Conservation (phyloP, 2,113 vertebrate genomes). For the Anser cygnoides region DNA sequence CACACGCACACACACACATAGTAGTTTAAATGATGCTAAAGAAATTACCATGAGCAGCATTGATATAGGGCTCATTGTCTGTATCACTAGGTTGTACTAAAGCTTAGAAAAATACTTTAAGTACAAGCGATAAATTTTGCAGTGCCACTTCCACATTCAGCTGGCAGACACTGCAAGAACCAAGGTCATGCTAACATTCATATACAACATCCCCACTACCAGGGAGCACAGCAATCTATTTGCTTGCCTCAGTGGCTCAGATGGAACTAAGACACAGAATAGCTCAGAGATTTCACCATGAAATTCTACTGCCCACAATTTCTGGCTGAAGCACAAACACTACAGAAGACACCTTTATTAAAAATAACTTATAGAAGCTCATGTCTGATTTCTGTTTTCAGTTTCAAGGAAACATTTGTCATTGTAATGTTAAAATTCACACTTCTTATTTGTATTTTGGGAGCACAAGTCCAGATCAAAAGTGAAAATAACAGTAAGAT, state of each 20-base stretch:
- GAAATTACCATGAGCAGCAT: constrained; percentile 9
- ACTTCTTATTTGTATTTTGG: not conserved
- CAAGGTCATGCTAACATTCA: not conserved
- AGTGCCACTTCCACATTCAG: not conserved
- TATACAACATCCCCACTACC: not conserved
- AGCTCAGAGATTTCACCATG: not conserved
- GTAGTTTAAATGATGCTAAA: constrained; percentile 41
- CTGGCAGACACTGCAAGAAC: not conserved
- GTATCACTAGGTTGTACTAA: not conserved
- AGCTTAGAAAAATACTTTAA: not conserved
- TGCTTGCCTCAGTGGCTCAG: not conserved
- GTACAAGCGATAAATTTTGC: not conserved
- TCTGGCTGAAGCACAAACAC: not conserved
- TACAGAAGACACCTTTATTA: not conserved
- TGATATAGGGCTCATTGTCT: not conserved
- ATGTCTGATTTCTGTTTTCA: not conserved
- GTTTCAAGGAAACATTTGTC: not conserved
- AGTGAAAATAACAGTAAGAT: not conserved
- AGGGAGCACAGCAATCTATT: not conserved
- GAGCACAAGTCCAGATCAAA: not conserved
- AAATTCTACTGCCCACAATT: not conserved
- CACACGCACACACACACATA: constrained; percentile 71
- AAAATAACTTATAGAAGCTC: not conserved
- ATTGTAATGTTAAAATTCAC: not conserved
- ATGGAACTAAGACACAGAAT: not conserved